Conservation (phyloP, 2,888 invertebrate species). For the Tipula vernalis region DNA sequence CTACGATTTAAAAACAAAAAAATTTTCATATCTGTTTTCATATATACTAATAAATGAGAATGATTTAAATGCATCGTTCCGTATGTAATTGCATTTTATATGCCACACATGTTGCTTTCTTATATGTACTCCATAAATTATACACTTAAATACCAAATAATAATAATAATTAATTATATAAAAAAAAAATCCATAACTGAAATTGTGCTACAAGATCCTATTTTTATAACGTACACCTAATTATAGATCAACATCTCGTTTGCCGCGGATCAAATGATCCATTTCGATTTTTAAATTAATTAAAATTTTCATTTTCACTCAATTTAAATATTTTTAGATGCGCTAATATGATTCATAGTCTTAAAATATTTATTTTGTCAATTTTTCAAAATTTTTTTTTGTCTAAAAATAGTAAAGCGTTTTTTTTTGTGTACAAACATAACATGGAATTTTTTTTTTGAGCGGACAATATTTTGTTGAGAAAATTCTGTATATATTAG, state of each 20-base stretch:
- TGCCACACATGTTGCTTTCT: background rate
- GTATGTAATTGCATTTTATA: background rate
- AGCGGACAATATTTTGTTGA: no score
- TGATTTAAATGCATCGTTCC: no score
- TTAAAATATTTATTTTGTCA: background rate
- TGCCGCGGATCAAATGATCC: background rate
- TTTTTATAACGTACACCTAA: background rate
- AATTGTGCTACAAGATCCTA: background rate
- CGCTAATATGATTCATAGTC: background rate
- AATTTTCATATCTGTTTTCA: no score
- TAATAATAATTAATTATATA: background rate
- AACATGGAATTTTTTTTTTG: background rate
- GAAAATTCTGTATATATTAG: no score
- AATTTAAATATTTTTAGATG: background rate
- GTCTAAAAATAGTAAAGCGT: background rate
- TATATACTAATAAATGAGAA: no score
- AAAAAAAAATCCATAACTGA: background rate
- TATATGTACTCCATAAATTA: background rate
- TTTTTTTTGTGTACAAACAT: background rate
- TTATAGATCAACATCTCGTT: background rate
- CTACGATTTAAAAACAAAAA: no score
- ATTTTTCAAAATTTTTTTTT: background rate
- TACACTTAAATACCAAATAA: background rate
- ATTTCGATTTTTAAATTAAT: background rate
- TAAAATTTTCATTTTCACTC: background rate